Evolutionary conservation across 2,888 invertebrate species (phyloP), one percentile per base, ranked within the genome.

Genomic region (Neuroscelio doddi): DNA sequence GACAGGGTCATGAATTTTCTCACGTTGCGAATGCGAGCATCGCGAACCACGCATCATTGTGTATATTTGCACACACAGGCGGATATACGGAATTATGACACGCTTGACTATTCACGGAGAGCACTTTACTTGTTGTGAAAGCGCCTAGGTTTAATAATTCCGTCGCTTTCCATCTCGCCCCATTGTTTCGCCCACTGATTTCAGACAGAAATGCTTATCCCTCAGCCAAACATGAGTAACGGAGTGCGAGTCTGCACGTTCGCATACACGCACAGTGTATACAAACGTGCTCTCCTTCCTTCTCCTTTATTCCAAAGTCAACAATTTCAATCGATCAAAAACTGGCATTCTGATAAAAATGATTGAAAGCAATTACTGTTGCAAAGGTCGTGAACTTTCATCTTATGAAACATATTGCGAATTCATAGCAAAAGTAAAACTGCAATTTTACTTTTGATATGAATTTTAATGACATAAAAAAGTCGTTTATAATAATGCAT

Each of bases 151-250:
- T 64, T 64, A 58, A 58, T 64, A 64, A 64, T 58, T 64, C 53
- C 47, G 47, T 46, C 46, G 51, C 51, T 50, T 34, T 45, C 49
- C 55, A 50, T 39, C 51, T 63, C 61, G 30, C 42, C 42, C 52
- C 38, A 64, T 64, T 64, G 64, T 64, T 53, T 57, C 64, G 64
- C 58, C 58, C 58, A 58, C 58, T 64, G 64, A 64, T 64, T 64
- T 64, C 53, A 64, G 50, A 50, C 58, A 45, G 49, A 47, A 64
- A 53, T 57, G 58, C 53, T 64, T 64, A 57, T 57, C 49, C 51
- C 51, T 46, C 51, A 32, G 47, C 50, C 47, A 52, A 32, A 49
- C 49, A 34, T 14, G 26, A 30, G 21, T n/a, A 3, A 21, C 21
- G 5, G 3, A 16, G 26, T 9, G 21, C 21, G 49, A 36, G 29